Base-by-base conservation (phyloP, 2,113 vertebrate genomes). In the Percopsis transmontana region DNA sequence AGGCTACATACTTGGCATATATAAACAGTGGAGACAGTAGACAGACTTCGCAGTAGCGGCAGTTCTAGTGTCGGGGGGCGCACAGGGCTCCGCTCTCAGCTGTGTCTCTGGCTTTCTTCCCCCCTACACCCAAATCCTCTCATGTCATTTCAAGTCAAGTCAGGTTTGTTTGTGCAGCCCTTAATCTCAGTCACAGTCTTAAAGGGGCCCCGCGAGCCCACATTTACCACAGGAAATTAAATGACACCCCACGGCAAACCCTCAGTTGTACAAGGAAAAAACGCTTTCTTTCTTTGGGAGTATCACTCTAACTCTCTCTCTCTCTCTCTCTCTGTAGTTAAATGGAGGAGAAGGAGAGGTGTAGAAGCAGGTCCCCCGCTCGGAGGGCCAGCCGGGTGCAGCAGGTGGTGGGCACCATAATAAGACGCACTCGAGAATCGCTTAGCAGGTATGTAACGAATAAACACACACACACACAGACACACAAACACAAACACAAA, bases 291-390 rank as follows among this genome's bases (percentile, higher is more conserved):
- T 33, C 27, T 33, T 33, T 33, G 27, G 5, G 5, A 33, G 27
- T 33, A 33, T 7, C 62, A 51, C 23, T 63, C 10, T 19, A 50
- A 24, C 21, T 59, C 63, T 77, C 1, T 69, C 51, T 70, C 55
- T 68, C 15, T 19, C 5, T 60, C 61, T 59, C 68, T 48, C 8
- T 56, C 61, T 87, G 62, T 56, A 98, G 96, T 92, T 97, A 98
- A 93, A 99, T 99, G 97, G 97, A 98, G 92, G 95, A 97, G 90
- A 91, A 94, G 80, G 96, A 97, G 89, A 79, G 92, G 89, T 93
- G 92, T 89, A 88, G 95, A 89, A 94, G 92, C 87, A 90, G 95
- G 84, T 92, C 93, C 83, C 96, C 95, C 27, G 85, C 92, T 67
- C 92, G 94, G 62, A 93, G 94, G 91, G 85, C 94, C 68, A 93